Conservation (phyloP, 2,888 invertebrate species). For the Eristalis tenax region DNA sequence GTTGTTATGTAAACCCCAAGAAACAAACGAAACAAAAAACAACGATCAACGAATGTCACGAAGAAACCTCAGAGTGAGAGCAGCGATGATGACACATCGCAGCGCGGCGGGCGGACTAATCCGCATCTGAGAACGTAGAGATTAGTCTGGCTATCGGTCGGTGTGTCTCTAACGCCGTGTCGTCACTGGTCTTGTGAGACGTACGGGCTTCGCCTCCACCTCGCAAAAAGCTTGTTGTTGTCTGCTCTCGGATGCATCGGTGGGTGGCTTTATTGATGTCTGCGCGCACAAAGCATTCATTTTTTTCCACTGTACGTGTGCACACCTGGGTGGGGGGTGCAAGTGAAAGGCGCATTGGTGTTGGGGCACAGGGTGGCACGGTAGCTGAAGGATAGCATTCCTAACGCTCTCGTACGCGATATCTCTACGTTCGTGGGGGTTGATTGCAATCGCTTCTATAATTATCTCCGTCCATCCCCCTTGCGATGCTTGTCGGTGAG, state of each 20-base stretch:
- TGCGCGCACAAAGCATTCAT: not conserved
- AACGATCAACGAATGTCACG: slow-evolving; percentile 15
- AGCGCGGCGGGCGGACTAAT: not conserved
- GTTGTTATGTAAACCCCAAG: slow-evolving; percentile 41
- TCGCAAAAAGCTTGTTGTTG: not conserved
- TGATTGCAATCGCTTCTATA: not conserved
- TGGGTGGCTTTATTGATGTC: slow-evolving; percentile 11
- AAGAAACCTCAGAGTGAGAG: slow-evolving; percentile 15
- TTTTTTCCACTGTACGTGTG: no score
- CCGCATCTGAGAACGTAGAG: slow-evolving; percentile 16
- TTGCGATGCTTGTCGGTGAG: not conserved
- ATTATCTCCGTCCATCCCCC: not conserved
- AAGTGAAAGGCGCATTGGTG: not conserved
- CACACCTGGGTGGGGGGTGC: not conserved
- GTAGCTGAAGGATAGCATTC: not conserved
- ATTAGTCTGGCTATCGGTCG: slow-evolving; percentile 12
- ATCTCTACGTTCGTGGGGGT: not conserved
- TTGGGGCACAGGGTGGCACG: not conserved
- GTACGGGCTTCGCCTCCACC: not conserved
- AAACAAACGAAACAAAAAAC: slow-evolving; percentile 8
- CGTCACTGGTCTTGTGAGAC: not conserved
- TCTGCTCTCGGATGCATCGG: not conserved
- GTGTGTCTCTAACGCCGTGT: not conserved
- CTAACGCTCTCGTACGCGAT: no score
- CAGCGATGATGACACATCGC: slow-evolving; percentile 33